These are phyloP conservation scores for Conus canariensis DNA, from an alignment of 2,888 invertebrate genomes.

Conservation along the genomic window DNA sequence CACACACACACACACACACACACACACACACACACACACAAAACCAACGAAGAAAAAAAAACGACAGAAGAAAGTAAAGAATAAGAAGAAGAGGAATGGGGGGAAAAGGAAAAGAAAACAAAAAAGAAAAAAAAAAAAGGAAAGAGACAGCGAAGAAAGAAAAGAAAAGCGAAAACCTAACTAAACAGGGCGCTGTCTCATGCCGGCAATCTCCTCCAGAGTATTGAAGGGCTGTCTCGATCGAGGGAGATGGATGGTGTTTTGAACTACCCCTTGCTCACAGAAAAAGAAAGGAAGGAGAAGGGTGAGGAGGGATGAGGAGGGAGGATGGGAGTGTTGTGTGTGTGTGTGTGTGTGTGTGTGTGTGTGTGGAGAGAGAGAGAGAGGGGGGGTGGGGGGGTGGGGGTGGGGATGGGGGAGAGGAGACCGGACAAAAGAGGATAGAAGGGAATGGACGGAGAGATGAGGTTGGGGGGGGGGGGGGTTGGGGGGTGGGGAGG, in stretches of 20 bases:
- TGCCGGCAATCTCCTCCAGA: neutral
- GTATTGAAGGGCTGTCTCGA: neutral
- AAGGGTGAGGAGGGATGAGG: neutral
- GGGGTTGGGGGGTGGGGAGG: neutral
- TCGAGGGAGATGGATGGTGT: neutral
- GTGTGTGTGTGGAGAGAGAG: neutral
- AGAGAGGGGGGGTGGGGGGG: neutral
- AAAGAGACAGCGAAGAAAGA: neutral
- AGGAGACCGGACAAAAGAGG: neutral
- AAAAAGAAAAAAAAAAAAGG: neutral
- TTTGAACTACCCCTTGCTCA: neutral
- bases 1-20: neutral
- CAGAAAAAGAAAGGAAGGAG: neutral
- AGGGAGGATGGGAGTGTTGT: too few relatives aligned
- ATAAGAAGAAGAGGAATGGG: too few relatives aligned
- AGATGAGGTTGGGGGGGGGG: neutral
- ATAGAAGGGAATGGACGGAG: neutral
- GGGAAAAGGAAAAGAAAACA: neutral
- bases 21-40: slow-evolving; percentile 2
- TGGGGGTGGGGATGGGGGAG: neutral
- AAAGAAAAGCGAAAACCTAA: neutral
- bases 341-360: neutral
- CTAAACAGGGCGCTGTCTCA: neutral
- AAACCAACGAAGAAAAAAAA: too few relatives aligned
- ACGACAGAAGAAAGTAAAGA: too few relatives aligned